phyloP scores from a whole-genome alignment of 2,888 invertebrate genomes.

The Dromius quadrimaculatus region DNA sequence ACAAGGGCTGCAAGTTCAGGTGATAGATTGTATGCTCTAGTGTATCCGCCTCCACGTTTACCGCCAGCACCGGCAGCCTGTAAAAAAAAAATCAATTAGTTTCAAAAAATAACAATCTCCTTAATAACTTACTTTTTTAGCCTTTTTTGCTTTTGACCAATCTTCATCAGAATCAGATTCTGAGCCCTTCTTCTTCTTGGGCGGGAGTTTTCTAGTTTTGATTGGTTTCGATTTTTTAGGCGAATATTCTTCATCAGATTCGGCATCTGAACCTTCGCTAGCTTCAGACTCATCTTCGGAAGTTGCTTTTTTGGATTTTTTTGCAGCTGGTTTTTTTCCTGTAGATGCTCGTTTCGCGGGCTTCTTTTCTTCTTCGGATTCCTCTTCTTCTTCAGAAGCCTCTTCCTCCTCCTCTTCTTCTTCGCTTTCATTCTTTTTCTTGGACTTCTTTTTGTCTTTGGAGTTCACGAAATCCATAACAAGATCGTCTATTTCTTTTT shows the following conservation, averaged over 20 bases:
- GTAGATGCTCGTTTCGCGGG: slow-evolving; percentile 70
- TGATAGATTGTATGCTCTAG: slow-evolving; percentile 85
- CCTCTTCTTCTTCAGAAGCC: slow-evolving; percentile 66
- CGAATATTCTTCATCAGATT: slow-evolving; percentile 73
- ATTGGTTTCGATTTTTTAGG: slow-evolving; percentile 71
- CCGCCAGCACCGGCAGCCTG: slow-evolving; percentile 48
- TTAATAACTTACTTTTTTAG: slow-evolving; percentile 65
- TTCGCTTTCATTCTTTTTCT: slow-evolving; percentile 66
- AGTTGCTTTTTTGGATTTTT: slow-evolving; percentile 69
- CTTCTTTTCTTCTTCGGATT: slow-evolving; percentile 70
- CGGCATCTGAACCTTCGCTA: slow-evolving; percentile 68
- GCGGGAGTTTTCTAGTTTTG: slow-evolving; percentile 69
- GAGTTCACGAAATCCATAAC: slow-evolving; percentile 81
- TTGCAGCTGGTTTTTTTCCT: slow-evolving; percentile 67
- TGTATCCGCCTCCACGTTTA: slow-evolving; percentile 82
- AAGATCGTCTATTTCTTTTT: slow-evolving; percentile 88
- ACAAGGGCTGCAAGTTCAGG: slow-evolving; percentile 87
- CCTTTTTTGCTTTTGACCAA: slow-evolving; percentile 74
- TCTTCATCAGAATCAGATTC: slow-evolving; percentile 78
- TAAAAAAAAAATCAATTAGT: background rate
- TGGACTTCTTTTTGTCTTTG: slow-evolving; percentile 66
- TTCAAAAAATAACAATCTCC: background rate
- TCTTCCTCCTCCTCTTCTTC: slow-evolving; percentile 69
- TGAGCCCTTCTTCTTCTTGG: slow-evolving; percentile 74
- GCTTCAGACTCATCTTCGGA: slow-evolving; percentile 68